Percentiles rank a stretch among this genome's conserved stretches.
phyloP scores from a whole-genome alignment of 2,113 vertebrate genomes.

The Sula dactylatra region DNA sequence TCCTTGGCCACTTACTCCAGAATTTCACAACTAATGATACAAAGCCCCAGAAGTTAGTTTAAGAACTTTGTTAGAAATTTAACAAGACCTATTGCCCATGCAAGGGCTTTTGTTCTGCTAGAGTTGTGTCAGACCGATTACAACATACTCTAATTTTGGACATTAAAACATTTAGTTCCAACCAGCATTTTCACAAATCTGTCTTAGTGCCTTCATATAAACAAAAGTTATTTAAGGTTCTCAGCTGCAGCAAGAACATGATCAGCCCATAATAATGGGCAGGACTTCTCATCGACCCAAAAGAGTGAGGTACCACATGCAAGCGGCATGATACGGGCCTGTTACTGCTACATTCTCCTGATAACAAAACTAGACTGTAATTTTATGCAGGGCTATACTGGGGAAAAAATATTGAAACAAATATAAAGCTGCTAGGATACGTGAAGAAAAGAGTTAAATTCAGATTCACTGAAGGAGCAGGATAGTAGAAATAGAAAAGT shows the following conservation, averaged over 20 bases:
- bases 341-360: not conserved
- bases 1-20: not conserved
- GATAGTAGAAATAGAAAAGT: not conserved
- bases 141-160: not conserved
- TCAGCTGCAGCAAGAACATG: not conserved
- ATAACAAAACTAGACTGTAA: not conserved
- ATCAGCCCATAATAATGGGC: not conserved
- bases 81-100: not conserved
- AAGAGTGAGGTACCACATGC: not conserved
- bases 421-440: not conserved
- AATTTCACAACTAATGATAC: not conserved
- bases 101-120: not conserved
- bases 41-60: not conserved
- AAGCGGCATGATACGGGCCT: rapidly evolving
- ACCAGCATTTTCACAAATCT: not conserved
- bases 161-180: not conserved
- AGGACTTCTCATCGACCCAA: not conserved
- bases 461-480: not conserved
- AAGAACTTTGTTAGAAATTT: not conserved
- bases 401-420: not conserved
- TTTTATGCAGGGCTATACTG: not conserved
- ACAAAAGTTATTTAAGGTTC: not conserved
- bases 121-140: not conserved
- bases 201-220: not conserved
- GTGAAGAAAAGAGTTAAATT: not conserved